Evolutionary conservation across 2,888 invertebrate genomes (phyloP), one percentile per base, ranked within the genome.

Genomic region (Heteromurus nitidus): DNA sequence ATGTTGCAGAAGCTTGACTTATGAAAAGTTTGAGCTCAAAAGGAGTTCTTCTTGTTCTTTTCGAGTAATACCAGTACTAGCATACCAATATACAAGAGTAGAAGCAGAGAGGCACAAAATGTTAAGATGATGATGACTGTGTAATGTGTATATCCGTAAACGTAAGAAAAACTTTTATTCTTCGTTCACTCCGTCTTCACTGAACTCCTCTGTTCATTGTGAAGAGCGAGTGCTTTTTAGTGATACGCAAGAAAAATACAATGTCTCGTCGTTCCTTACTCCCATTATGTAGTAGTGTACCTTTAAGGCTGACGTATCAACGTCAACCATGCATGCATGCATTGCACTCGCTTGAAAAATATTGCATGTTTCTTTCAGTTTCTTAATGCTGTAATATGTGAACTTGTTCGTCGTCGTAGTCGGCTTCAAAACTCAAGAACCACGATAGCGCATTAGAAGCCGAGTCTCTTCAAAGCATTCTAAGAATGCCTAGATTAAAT

Each of bases 111-210:
- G n/a, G n/a, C n/a, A n/a, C n/a, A n/a, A n/a, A n/a, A n/a, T n/a
- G n/a, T 47, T 13, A 47, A n/a, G 47, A 47, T 47, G 47, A 36
- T 36, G 36, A 36, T 36, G 36, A 36, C 47, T 3, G n/a, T n/a
- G 47, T n/a, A n/a, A n/a, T n/a, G n/a, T n/a, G 55, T 26, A 55
- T 55, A 55, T 55, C 55, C 55, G 55, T 55, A 55, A 55, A 55
- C 26, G 55, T 55, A 24, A 24, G 26, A 55, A 55, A 55, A 26
- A 13, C 55, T 26, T 50, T 13, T 3, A 47, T 47, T 47, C 47
- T n/a, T 47, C n/a, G 47, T 47, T 5, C n/a, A 47, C n/a, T 47
- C 7, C 36, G 13, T 36, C n/a, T n/a, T n/a, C n/a, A n/a, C n/a
- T n/a, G n/a, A n/a, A n/a, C n/a, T n/a, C n/a, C n/a, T n/a, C n/a